Percentiles rank a stretch among this genome's conserved stretches.
phyloP scores from a whole-genome alignment of 2,113 vertebrate species.

The Falco punctatus region DNA sequence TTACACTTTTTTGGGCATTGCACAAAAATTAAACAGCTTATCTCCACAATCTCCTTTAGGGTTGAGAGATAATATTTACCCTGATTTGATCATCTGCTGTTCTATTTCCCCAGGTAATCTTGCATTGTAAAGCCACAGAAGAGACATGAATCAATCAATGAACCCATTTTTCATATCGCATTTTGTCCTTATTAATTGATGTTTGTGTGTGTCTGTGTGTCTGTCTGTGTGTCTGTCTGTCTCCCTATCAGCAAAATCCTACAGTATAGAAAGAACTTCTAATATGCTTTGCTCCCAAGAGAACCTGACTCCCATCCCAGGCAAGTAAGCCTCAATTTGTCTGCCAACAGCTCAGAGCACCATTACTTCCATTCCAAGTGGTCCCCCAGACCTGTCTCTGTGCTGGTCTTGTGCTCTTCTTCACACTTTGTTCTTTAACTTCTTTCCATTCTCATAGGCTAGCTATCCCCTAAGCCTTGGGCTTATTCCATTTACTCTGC shows the following conservation, averaged over 20 bases:
- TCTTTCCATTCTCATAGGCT: background rate
- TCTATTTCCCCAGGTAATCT: background rate
- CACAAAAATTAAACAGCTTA: background rate
- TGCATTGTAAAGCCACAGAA: background rate
- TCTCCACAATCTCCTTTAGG: background rate
- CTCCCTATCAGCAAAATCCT: background rate
- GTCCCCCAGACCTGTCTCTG: background rate
- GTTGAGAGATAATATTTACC: background rate
- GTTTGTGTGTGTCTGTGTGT: background rate
- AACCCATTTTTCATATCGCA: background rate
- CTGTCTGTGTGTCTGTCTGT: background rate
- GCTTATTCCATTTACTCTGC: background rate
- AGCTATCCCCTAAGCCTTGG: background rate
- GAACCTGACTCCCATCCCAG: background rate
- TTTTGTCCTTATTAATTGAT: background rate
- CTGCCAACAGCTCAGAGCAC: background rate
- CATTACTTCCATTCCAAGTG: background rate
- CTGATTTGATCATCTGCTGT: background rate
- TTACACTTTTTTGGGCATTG: background rate
- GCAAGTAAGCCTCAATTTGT: background rate
- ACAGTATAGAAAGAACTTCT: background rate
- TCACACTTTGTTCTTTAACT: background rate
- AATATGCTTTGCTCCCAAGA: background rate
- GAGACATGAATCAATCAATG: background rate
- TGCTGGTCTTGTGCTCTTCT: background rate